Evolutionary conservation across 23 tunicate species (phyloP).

Genomic region (Phallusia fumigata): DNA sequence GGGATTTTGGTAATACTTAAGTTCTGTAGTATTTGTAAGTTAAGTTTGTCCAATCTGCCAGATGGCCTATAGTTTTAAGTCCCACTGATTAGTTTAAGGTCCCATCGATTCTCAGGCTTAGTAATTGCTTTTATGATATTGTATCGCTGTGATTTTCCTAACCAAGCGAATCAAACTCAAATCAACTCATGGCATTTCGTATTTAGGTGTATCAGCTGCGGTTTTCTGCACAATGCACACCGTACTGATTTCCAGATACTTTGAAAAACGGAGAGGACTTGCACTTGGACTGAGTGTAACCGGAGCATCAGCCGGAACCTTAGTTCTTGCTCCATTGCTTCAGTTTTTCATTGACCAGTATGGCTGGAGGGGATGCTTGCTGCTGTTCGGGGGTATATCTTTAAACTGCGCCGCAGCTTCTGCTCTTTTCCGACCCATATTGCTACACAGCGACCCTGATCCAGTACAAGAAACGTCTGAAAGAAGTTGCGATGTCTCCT

Average conservation of each 20-base stretch:
- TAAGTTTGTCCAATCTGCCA: too few species aligned
- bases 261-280: conserved; percentile 3
- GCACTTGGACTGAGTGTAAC: conserved; percentile 11
- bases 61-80: too few species aligned
- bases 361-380: conserved; percentile 22
- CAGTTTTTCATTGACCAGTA: conserved; percentile 23
- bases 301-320: conserved; percentile 19
- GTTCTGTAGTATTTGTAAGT: too few species aligned
- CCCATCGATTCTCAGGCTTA: too few species aligned
- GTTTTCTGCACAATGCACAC: background rate
- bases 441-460: conserved; percentile 10
- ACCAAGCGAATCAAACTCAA: too few species aligned
- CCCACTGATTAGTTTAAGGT: too few species aligned
- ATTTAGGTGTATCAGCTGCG: background rate
- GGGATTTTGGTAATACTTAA: too few species aligned
- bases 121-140: too few species aligned
- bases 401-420: conserved; percentile 30
- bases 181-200: too few species aligned
- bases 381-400: conserved; percentile 19
- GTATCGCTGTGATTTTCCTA: too few species aligned
- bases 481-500: background rate
- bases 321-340: conserved; percentile 22
- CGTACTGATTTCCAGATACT: conserved; percentile 22
- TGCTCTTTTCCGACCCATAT: conserved; percentile 24
- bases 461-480: background rate